Base-by-base conservation (phyloP, 2,113 vertebrate species). In the Clarias magur region DNA sequence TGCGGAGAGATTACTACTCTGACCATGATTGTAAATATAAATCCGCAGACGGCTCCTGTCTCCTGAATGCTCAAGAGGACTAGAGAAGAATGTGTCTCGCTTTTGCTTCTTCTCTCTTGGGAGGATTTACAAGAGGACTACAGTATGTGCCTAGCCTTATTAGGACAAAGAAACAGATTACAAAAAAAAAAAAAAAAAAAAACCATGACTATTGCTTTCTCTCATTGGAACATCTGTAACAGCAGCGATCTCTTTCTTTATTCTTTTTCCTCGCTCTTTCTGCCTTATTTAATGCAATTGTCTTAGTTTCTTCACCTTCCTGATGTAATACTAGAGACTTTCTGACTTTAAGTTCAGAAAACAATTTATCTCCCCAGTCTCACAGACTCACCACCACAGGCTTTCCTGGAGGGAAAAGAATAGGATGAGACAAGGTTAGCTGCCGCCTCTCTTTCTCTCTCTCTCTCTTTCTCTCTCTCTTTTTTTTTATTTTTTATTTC, bases 321-420 rank as follows among this genome's bases (percentile, higher is more conserved):
- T 80, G 80, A 83, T 86, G 81, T 80, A 86, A 80, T 85, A 89
- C 53, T 70, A 72, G 78, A 67, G 54, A 86, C 70, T 78, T 83
- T 56, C 82, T 82, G 54, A 86, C 70, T 78, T 83, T 56, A 83
- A 83, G 78, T 86, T 57, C 23, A 25, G 73, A 48, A 76, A 72
- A 86, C 65, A 56, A 70, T 88, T 75, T 85, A 81, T 80, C 62
- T 81, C 59, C 73, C 59, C 75, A 76, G 62, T 76, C 65, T 21
- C 34, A 53, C 78, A 76, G 53, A 83, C 76, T 70, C 65, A 84
- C 73, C 63, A 56, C 59, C 63, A 56, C 59, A 80, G 53, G 88
- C 27, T 72, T 84, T 84, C 21, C 73, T 75, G 72, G 54, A 89
- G 85, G 81, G 70, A 83, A 65, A 15, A 21, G 12, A 53, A 57